Percentiles rank a stretch among this genome's conserved stretches.
These are phyloP conservation scores for Gadus macrocephalus DNA, from an alignment of 2,113 vertebrate genomes.

Conservation along the genomic window DNA sequence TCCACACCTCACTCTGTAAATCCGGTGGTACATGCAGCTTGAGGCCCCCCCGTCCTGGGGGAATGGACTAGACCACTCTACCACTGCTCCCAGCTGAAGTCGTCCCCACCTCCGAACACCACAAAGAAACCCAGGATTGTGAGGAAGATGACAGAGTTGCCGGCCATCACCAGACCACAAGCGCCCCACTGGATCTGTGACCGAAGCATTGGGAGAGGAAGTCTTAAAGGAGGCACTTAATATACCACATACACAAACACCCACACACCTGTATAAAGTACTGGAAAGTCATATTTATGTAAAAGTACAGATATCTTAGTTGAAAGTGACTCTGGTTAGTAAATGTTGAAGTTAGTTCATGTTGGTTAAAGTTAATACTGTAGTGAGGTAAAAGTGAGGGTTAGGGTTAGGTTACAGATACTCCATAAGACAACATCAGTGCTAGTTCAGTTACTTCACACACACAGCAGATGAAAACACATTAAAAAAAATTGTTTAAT, in stretches of 20 bases:
- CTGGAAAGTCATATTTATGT: too few relatives aligned
- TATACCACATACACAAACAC: too few relatives aligned
- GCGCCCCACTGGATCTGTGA: constrained; percentile 94
- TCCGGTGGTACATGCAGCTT: constrained; percentile 7
- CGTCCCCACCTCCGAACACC: constrained; percentile 90
- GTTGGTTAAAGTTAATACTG: too few relatives aligned
- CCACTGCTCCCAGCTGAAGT: constrained; percentile 97
- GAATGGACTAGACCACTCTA: constrained; percentile 56
- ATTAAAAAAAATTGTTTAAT: neutral
- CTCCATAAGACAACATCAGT: too few relatives aligned
- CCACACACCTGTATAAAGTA: too few relatives aligned
- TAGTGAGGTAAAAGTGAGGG: too few relatives aligned
- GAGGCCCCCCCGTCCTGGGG: neutral
- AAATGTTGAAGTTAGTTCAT: too few relatives aligned
- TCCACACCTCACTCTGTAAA: constrained; percentile 4
- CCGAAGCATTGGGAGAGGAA: neutral
- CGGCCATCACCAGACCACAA: constrained; percentile 91
- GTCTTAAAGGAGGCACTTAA: neutral
- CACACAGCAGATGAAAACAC: too few relatives aligned
- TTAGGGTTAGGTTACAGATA: too few relatives aligned
- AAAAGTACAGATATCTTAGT: too few relatives aligned
- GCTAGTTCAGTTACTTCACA: too few relatives aligned
- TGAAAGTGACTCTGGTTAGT: too few relatives aligned
- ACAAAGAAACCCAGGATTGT: constrained; percentile 94
- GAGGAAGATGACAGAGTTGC: constrained; percentile 90